Conservation (phyloP, 2,113 vertebrate genomes). For the Tonatia bakeri region DNA sequence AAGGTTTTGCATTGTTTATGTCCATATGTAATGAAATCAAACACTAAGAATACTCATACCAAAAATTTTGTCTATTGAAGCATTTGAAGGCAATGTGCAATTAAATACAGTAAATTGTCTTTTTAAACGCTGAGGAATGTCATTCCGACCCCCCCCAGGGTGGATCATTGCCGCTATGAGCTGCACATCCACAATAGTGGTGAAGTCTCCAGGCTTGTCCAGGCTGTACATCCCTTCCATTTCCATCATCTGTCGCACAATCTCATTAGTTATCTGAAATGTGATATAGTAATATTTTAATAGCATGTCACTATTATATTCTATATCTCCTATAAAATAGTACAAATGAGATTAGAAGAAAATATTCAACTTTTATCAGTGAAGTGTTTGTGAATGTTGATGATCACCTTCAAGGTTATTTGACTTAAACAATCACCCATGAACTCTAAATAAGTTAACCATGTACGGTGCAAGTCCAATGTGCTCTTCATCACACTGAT, state of each 20-base stretch:
- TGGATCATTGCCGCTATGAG: conserved; percentile 86
- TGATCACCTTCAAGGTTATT: neutral
- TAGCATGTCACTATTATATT: neutral
- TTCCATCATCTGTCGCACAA: conserved; percentile 87
- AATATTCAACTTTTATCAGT: neutral
- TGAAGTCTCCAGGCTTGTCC: conserved; percentile 87
- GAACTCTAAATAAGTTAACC: neutral
- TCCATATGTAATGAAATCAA: neutral
- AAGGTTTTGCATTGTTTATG: neutral
- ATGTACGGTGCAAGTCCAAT: neutral
- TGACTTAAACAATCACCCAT: neutral
- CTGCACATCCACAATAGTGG: conserved; percentile 83
- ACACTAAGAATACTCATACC: conserved; percentile 70
- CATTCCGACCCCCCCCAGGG: conserved; percentile 85
- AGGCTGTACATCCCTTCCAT: conserved; percentile 86
- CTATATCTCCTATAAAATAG: neutral
- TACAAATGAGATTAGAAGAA: neutral
- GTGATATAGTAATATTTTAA: conserved; percentile 11
- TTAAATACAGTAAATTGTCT: conserved; percentile 85
- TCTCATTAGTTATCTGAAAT: conserved; percentile 87
- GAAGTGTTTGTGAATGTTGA: neutral
- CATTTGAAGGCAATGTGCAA: conserved; percentile 83
- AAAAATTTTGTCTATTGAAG: conserved; percentile 87
- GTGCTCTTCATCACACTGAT: neutral
- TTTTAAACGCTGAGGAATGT: conserved; percentile 86